Conservation (phyloP, 2,888 invertebrate genomes). For the Polylopha cassiicola region DNA sequence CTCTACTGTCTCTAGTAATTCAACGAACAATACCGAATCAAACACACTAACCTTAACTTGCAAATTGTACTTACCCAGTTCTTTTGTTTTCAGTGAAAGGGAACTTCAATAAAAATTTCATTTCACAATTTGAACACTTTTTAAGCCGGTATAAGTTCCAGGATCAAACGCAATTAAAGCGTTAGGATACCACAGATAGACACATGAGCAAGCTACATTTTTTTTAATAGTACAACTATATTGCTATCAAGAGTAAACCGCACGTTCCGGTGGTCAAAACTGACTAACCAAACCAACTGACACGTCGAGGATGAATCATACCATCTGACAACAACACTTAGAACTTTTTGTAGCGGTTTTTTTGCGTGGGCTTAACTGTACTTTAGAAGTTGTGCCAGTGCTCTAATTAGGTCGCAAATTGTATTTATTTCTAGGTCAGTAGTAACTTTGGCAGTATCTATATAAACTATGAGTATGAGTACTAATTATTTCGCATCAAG, state of each 20-base stretch:
- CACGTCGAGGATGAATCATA: slow-evolving; percentile 56
- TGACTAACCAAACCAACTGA: slow-evolving; percentile 46
- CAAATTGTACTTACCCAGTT: slow-evolving; percentile 39
- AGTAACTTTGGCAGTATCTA: slow-evolving; percentile 7
- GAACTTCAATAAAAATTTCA: slow-evolving; percentile 49
- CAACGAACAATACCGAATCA: too few species aligned
- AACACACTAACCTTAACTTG: slow-evolving; percentile 40
- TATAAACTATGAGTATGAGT: too few species aligned
- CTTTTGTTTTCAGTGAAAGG: slow-evolving; percentile 34
- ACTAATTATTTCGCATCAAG: neutral
- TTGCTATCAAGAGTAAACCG: slow-evolving; percentile 56
- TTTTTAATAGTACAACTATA: slow-evolving; percentile 57
- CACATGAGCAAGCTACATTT: too few species aligned
- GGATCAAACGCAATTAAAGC: too few species aligned
- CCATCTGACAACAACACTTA: slow-evolving; percentile 49
- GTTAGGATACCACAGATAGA: too few species aligned
- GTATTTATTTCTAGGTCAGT: slow-evolving; percentile 15
- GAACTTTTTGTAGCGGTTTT: slow-evolving; percentile 66
- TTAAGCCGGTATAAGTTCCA: too few species aligned
- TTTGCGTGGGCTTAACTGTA: slow-evolving; percentile 54
- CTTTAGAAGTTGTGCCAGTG: slow-evolving; percentile 35
- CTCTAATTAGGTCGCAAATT: slow-evolving; percentile 45
- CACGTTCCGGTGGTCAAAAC: slow-evolving; percentile 39
- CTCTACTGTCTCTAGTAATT: too few species aligned
- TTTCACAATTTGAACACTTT: slow-evolving; percentile 23